Conservation (phyloP, 2,113 vertebrate genomes). For the Epinephelus moara region DNA sequence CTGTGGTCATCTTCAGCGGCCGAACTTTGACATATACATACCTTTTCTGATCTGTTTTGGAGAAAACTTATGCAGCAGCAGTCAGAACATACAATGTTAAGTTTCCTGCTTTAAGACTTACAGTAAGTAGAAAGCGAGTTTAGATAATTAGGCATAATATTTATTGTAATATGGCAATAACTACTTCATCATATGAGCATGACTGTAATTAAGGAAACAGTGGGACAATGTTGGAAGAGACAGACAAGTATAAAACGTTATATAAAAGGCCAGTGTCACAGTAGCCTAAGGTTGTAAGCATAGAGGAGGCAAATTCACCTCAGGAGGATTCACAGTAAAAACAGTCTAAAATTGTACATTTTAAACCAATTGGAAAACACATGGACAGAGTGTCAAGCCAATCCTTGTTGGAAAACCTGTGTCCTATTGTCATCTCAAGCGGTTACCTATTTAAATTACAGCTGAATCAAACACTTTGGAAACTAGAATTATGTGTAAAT, state of each 20-base stretch:
- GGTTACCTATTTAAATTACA: not conserved
- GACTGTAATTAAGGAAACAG: not conserved
- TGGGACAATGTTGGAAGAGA: not conserved
- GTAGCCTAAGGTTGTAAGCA: not conserved
- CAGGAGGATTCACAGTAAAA: not conserved
- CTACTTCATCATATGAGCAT: not conserved
- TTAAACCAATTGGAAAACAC: not conserved
- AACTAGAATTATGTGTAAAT: too few species aligned
- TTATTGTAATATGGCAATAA: not conserved
- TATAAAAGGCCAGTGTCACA: not conserved
- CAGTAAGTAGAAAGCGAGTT: conserved; percentile 3
- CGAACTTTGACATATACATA: conserved; percentile 58
- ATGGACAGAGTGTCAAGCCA: not conserved
- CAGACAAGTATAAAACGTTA: not conserved
- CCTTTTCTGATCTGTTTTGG: conserved; percentile 57
- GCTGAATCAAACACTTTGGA: not conserved
- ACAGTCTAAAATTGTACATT: not conserved
- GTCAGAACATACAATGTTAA: conserved; percentile 8
- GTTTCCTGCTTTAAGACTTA: conserved; percentile 34
- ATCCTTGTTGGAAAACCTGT: not conserved
- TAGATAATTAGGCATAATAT: not conserved
- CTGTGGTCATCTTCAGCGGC: conserved; percentile 64
- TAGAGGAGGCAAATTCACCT: not conserved
- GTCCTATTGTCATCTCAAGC: not conserved
- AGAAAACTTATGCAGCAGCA: conserved; percentile 30